Conservation (phyloP, 2,113 vertebrate species). For the Erythrocercus mccallii region DNA sequence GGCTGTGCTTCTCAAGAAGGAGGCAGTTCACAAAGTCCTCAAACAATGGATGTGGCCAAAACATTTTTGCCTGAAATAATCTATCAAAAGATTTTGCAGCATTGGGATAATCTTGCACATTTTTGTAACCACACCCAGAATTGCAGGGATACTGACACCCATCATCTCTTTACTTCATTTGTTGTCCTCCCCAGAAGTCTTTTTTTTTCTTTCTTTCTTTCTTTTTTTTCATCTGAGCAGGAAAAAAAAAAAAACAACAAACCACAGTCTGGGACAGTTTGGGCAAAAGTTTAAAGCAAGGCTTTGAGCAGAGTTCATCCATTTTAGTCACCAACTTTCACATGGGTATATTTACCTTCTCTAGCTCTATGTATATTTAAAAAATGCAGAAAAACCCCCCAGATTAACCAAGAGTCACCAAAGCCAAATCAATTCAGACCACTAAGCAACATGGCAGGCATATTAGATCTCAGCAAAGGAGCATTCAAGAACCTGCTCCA, state of each 20-base stretch:
- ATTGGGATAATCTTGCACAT: not conserved
- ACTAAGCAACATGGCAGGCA: not conserved
- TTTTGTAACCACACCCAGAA: not conserved
- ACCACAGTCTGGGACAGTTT: not conserved
- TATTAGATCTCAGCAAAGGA: not conserved
- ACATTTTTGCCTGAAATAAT: not conserved
- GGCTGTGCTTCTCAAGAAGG: not conserved
- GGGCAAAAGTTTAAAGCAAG: not conserved
- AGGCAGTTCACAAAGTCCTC: not conserved
- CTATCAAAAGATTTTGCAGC: not conserved
- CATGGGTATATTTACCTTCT: not conserved
- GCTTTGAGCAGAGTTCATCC: not conserved
- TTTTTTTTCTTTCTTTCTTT: not conserved
- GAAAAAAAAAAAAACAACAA: not conserved
- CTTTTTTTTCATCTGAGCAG: not conserved
- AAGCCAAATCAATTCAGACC: not conserved
- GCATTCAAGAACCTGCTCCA: not conserved
- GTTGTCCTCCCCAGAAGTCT: not conserved
- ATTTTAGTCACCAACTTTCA: not conserved
- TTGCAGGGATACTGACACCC: not conserved
- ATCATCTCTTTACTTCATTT: not conserved
- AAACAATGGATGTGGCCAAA: not conserved
- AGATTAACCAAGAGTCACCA: not conserved
- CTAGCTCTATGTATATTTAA: not conserved
- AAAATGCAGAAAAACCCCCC: too few relatives aligned